Conservation (phyloP, 53 echinoderm and acorn worm species). For the Pentamera pediparva region DNA sequence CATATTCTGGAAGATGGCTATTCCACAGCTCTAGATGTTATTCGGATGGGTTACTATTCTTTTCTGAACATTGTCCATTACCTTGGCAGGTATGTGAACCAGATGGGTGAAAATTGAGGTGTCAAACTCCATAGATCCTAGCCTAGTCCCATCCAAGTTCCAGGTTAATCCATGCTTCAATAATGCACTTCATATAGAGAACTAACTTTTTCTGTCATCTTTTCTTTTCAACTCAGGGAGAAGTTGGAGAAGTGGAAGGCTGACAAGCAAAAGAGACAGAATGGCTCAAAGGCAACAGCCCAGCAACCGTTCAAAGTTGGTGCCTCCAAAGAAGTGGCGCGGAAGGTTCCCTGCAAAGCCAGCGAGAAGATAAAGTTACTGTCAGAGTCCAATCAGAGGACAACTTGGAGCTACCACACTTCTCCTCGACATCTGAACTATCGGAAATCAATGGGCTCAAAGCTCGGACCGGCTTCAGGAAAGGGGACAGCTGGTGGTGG, state of each 20-base stretch:
- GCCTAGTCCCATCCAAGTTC: too few species aligned
- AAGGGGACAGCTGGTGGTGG: neutral
- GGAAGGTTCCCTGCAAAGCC: slow-evolving; percentile 2
- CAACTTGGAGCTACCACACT: slow-evolving; percentile 8
- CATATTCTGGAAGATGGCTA: too few species aligned
- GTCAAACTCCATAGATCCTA: too few species aligned
- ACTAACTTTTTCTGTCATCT: too few species aligned
- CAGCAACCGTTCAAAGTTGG: neutral
- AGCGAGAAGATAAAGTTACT: slow-evolving; percentile 23
- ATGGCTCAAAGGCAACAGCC: neutral
- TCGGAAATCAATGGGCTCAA: neutral
- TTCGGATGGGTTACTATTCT: too few species aligned
- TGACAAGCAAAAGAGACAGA: slow-evolving; percentile 5
- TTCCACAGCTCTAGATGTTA: too few species aligned
- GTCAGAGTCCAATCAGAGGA: slow-evolving; percentile 2
- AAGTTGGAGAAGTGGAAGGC: slow-evolving; percentile 19
- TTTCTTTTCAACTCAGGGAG: neutral
- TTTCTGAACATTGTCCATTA: too few species aligned
- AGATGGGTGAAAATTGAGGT: too few species aligned
- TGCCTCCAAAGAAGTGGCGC: neutral
- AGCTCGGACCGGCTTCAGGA: neutral
- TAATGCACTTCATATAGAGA: too few species aligned
- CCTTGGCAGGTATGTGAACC: too few species aligned
- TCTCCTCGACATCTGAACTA: slow-evolving; percentile 17
- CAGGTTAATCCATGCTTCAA: too few species aligned